Evolutionary conservation across 2,797 vertebrate species (phyloP), one percentile per base, ranked within the genome.

Genomic region (Rhinichthys osculus): DNA sequence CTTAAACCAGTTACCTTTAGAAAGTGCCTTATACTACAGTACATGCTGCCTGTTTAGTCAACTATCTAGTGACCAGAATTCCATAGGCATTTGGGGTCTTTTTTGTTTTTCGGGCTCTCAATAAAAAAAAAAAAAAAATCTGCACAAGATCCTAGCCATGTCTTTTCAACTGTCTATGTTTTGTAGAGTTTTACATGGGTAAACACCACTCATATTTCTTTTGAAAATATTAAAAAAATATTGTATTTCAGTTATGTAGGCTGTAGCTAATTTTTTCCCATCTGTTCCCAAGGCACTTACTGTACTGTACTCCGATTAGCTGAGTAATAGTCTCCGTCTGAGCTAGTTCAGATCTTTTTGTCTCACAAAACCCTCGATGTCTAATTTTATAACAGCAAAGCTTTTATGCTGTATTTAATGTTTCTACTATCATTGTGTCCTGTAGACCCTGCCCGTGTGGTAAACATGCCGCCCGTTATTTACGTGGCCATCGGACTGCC

Each of bases 391-490:
- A 38, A 38, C 30, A 77, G 23, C 6, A 38, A 27, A 40, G 4
- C 19, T 3, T 38, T 19, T 71, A 57, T 30, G 7, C n/a, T 74
- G 54, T 35, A 38, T 84, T 54, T 19, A 33, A n/a, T 5, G 21
- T 77, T 30, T 69, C 23, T 35, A 5, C 23, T 50, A 6, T 72
- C 4, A n/a, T 38, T 87, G 38, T 69, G 13, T 80, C 44, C 9
- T 27, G 8, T 88, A 99, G 98, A 98, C 94, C 97, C 98, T 93
- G 98, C 98, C 93, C 97, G 98, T 0, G 98, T 99, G 93, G 94
- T 98, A 91, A 98, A 99, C 94, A 99, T 99, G 98, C 98, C 98
- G 88, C 93, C 97, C 0, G 94, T 98, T 90, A 97, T 99, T 92
- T 99, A 98, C 0, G 96, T 98, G 92, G 98, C 98, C 81, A 97